Conservation (phyloP, 1,140 invertebrate species). For the Carposina sasakii region DNA sequence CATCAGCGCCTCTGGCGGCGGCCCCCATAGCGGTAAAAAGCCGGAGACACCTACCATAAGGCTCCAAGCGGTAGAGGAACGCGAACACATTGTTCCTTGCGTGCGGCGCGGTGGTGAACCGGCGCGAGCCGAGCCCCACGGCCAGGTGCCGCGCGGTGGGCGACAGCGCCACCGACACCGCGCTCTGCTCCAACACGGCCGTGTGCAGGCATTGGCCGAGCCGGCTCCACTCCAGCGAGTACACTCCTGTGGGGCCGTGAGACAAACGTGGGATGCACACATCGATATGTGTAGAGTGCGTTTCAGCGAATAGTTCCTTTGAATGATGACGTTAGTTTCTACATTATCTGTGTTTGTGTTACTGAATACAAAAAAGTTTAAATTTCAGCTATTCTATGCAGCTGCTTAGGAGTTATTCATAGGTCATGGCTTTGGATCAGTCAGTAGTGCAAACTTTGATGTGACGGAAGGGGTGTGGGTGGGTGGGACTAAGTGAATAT, state of each 20-base stretch:
- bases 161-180: slow-evolving; percentile 87
- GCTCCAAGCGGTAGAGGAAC: slow-evolving; percentile 75
- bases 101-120: slow-evolving; percentile 71
- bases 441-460: too few species aligned
- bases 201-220: slow-evolving; percentile 85
- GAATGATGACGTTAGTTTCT: too few species aligned
- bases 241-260: slow-evolving; percentile 82
- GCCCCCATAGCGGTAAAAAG: too few species aligned
- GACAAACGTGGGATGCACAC: too few species aligned
- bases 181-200: slow-evolving; percentile 83
- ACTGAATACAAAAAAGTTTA: too few species aligned
- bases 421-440: slow-evolving; percentile 1
- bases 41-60: slow-evolving; percentile 29
- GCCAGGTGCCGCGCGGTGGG: slow-evolving; percentile 84
- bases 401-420: background rate
- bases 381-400: too few species aligned
- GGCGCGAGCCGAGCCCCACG: slow-evolving; percentile 82
- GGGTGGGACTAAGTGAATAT: too few species aligned
- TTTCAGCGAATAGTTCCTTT: too few species aligned
- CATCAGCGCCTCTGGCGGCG: too few species aligned
- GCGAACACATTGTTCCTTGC: slow-evolving; percentile 78
- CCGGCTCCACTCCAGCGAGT: slow-evolving; percentile 82
- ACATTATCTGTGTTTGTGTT: too few species aligned
- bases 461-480: too few species aligned
- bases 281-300: too few species aligned